Evolutionary conservation across 1,140 invertebrate genomes (phyloP), one percentile per base, ranked within the genome.

Genomic region (Mactra quadrangularis): DNA sequence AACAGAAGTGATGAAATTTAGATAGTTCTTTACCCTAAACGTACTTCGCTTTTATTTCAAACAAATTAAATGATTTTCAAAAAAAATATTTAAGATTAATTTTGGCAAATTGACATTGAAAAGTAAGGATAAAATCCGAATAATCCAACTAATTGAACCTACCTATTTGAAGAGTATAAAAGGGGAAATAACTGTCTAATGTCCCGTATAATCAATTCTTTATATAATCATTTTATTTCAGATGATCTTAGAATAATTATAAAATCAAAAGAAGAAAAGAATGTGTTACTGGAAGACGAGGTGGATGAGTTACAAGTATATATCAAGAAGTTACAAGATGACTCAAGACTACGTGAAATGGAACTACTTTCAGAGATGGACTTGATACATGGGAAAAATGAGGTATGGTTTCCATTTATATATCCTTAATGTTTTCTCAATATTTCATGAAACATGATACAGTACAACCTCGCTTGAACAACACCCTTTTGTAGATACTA

Each of bases 361-460:
- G 86, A 89, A 75, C 75, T 89, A 41, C 45, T 88, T 41, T 50
- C 86, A 17, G 90, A 91, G 52, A 79, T 91, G 53, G 89, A 90
- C 57, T 75, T 90, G 66, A 79, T 88, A 25, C 87, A 90, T 52
- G 89, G 90, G 15, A 90, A 90, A 53, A 88, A 87, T 66, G 87
- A 86, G 50, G 90, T 91, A 41, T 0, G 66, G 55, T 62, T 7
- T 15, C 19, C 22, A n/a, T n/a, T 2, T 60, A 22, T 60, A 25
- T 9, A 22, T 15, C 17, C n/a, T 25, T 7, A 47, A 19, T 9
- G 45, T 47, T 47, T 47, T 19, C 45, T 47, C 19, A 47, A 9
- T 47, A 7, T 47, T 9, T 47, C 45, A 47, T 47, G 45, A 47
- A 47, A 47, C 45, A 19, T 9, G 7, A 9, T 9, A 47, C 45